Evolutionary conservation across 2,797 vertebrate genomes (phyloP).

Genomic region (Smutsia temminckii): DNA sequence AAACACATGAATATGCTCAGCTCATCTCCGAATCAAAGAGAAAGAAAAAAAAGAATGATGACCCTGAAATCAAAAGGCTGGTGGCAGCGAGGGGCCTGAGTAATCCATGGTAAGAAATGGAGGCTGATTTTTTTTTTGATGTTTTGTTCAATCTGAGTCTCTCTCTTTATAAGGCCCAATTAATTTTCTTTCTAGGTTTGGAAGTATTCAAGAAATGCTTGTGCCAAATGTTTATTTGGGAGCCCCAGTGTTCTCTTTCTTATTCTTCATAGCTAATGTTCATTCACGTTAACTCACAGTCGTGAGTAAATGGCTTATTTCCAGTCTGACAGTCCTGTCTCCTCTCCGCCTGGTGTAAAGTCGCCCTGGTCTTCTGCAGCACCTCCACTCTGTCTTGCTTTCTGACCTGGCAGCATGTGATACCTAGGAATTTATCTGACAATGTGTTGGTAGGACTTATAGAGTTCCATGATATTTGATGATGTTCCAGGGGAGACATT

Average conservation of each 20-base stretch:
- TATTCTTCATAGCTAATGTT: neutral
- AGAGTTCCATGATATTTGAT: neutral
- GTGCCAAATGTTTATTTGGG: neutral
- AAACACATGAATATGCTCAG: neutral
- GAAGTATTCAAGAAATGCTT: neutral
- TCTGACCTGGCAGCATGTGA: neutral
- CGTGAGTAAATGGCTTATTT: neutral
- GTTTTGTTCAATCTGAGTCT: neutral
- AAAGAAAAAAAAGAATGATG: neutral
- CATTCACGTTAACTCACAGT: neutral
- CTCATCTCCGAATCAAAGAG: slow-evolving; percentile 51
- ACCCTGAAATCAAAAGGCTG: neutral
- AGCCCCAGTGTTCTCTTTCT: neutral
- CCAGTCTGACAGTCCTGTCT: rapidly evolving
- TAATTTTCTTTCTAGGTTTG: neutral
- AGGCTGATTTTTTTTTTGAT: neutral
- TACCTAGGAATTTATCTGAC: neutral
- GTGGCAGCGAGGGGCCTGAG: rapidly evolving
- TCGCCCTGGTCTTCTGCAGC: neutral
- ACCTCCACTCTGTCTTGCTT: no score
- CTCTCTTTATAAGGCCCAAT: neutral
- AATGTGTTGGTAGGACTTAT: no score
- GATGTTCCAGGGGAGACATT: neutral
- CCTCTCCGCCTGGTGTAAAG: neutral
- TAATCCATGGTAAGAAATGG: rapidly evolving